Conservation (phyloP, 2,797 vertebrate genomes). For the Amblyopsis hoosieri region DNA sequence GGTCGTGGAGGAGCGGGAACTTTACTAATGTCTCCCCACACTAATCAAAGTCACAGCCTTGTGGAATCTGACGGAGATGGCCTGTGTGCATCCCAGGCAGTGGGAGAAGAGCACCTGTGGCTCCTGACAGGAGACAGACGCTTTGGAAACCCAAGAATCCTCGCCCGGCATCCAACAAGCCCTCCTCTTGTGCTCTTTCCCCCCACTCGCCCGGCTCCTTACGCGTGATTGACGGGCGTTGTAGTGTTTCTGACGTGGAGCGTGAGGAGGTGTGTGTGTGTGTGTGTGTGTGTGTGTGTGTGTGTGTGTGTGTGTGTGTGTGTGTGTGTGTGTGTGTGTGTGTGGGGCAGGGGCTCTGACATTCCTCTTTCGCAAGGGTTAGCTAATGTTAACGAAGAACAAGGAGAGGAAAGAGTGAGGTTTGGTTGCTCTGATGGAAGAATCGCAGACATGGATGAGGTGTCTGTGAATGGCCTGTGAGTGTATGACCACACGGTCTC, state of each 20-base stretch:
- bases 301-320: too few relatives aligned
- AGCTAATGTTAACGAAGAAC: too few relatives aligned
- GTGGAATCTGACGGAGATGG: slow-evolving; percentile 47
- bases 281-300: background rate
- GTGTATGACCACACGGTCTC: too few relatives aligned
- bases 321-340: slow-evolving; percentile 1
- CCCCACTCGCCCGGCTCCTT: slow-evolving; percentile 6
- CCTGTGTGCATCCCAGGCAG: slow-evolving; percentile 28
- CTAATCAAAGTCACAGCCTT: slow-evolving; percentile 55
- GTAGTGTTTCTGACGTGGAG: slow-evolving; percentile 42
- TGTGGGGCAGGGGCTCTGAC: background rate
- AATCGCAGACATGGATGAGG: too few relatives aligned
- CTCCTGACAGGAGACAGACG: slow-evolving; percentile 62
- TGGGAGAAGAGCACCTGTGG: slow-evolving; percentile 63
- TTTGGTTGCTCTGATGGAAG: background rate
- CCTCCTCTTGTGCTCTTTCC: slow-evolving; percentile 24
- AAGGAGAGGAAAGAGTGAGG: background rate
- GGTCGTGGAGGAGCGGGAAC: slow-evolving; percentile 31
- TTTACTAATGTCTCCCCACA: slow-evolving; percentile 46
- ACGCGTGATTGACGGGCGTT: slow-evolving; percentile 43
- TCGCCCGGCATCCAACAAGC: too few relatives aligned
- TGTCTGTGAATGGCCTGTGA: too few relatives aligned
- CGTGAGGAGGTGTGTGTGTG: slow-evolving; percentile 11
- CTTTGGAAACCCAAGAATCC: slow-evolving; percentile 1
- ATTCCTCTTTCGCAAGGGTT: background rate